These are phyloP conservation scores for Sphyrna mokarran DNA, from an alignment of 2,113 vertebrate species.

Conservation along the genomic window DNA sequence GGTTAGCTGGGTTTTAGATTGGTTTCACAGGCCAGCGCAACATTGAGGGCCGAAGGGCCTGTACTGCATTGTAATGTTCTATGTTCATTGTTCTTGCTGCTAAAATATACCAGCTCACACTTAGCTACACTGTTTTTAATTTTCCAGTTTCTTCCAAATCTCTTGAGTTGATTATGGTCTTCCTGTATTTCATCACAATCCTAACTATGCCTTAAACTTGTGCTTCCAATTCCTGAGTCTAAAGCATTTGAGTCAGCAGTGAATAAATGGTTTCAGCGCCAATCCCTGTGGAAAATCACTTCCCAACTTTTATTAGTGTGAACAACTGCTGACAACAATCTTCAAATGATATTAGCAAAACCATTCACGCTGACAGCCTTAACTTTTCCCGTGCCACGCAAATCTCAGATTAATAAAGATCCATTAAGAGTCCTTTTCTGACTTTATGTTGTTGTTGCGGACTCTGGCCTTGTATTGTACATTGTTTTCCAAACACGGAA, in stretches of 20 bases:
- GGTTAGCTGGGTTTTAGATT: too few relatives aligned
- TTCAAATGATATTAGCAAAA: neutral
- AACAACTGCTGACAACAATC: neutral
- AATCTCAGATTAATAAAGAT: neutral
- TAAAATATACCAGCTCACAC: neutral
- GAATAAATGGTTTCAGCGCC: neutral
- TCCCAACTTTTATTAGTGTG: neutral
- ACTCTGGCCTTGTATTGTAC: neutral
- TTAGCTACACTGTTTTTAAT: neutral
- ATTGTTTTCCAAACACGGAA: neutral
- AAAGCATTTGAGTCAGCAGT: neutral
- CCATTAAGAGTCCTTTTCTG: neutral
- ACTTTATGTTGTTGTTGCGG: neutral
- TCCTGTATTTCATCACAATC: neutral
- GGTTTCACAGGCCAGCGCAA: too few relatives aligned
- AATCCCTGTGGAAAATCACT: neutral
- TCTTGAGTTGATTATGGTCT: neutral
- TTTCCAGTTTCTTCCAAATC: neutral
- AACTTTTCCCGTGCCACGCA: neutral
- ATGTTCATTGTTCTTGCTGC: neutral
- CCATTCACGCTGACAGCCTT: neutral
- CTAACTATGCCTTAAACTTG: neutral
- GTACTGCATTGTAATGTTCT: too few relatives aligned
- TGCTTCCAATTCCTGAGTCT: neutral
- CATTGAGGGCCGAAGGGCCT: too few relatives aligned